These are phyloP conservation scores for Delichon dasypus DNA, from an alignment of 2,797 vertebrate genomes.

Conservation along the genomic window DNA sequence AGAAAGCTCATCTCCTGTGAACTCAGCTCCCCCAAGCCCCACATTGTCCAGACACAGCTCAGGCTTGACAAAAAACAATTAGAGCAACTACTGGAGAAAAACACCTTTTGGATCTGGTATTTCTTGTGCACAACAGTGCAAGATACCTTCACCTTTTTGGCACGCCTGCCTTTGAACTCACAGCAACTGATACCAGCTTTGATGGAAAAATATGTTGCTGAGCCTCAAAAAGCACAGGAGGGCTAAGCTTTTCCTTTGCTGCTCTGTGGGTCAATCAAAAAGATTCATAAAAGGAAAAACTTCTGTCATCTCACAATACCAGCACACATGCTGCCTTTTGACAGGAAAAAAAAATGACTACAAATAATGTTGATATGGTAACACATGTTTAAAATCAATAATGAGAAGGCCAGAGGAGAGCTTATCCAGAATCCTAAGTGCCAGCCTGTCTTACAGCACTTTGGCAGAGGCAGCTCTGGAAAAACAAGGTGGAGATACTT, in stretches of 20 bases:
- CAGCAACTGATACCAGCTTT: conserved; percentile 14
- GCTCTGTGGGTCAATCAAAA: neutral
- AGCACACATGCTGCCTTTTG: neutral
- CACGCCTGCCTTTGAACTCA: neutral
- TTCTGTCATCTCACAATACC: neutral
- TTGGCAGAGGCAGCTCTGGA: conserved; percentile 2
- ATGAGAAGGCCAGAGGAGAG: conserved; percentile 1
- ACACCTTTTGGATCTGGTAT: neutral
- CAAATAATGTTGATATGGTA: neutral
- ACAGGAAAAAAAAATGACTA: neutral
- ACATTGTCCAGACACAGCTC: neutral
- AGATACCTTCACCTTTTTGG: neutral
- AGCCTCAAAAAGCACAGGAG: neutral
- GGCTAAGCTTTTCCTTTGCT: neutral
- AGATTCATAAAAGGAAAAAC: conserved; percentile 27
- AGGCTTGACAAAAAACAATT: conserved; percentile 2
- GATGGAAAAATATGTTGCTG: neutral
- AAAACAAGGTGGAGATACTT: neutral
- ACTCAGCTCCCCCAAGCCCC: neutral
- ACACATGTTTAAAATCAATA: conserved; percentile 33
- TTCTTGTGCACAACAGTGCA: neutral
- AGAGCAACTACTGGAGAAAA: neutral
- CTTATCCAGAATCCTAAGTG: neutral
- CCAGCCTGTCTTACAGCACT: neutral
- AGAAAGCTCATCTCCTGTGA: neutral